These are phyloP conservation scores for Myiagra hebetior DNA, from an alignment of 2,113 vertebrate genomes.

Conservation along the genomic window DNA sequence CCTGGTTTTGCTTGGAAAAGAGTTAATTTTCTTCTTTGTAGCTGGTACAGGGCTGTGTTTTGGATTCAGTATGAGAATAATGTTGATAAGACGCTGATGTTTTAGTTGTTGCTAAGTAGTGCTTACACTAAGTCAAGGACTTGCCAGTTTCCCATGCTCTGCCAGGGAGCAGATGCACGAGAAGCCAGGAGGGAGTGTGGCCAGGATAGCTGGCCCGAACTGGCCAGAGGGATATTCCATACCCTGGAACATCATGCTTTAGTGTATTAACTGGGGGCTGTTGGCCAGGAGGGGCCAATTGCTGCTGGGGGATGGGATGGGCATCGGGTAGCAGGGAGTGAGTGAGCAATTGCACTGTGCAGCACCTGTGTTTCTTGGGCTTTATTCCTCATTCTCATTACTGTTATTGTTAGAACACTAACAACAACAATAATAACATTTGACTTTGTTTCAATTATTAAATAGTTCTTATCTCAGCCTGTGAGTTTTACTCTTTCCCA, in stretches of 20 bases:
- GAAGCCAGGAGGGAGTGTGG: background rate
- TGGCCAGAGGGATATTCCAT: background rate
- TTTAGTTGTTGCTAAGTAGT: background rate
- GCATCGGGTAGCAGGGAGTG: accelerated
- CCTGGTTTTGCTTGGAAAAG: background rate
- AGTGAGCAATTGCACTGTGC: background rate
- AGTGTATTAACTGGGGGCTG: background rate
- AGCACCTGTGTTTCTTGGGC: background rate
- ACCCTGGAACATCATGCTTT: background rate
- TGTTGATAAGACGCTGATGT: background rate
- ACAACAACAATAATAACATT: background rate
- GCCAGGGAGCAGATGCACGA: background rate
- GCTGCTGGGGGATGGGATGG: background rate
- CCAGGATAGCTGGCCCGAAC: background rate
- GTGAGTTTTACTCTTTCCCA: background rate
- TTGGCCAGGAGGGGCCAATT: background rate
- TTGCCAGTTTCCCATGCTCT: background rate
- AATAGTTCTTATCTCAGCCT: background rate
- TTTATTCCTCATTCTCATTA: background rate
- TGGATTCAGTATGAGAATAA: background rate
- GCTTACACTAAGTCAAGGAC: background rate
- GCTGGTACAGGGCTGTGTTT: background rate
- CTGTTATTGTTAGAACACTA: background rate
- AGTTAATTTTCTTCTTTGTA: background rate
- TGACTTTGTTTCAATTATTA: background rate